Percentiles rank a stretch among this genome's conserved stretches.
phyloP scores from a whole-genome alignment of 2,888 invertebrate genomes.

The Phengaris arion region DNA sequence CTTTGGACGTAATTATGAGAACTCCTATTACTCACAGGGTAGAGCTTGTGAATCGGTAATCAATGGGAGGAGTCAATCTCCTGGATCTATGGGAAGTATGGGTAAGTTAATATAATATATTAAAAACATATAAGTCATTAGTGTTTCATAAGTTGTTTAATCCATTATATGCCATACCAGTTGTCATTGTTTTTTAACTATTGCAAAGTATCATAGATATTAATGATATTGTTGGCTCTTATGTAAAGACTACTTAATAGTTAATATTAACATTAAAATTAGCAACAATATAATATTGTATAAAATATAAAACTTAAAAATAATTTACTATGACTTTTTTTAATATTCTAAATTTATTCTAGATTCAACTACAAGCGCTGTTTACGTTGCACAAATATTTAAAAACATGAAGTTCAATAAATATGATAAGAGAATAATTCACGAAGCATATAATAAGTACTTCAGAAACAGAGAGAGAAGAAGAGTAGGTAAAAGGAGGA shows the following conservation, averaged over 20 bases:
- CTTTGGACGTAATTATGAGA: constrained; percentile 46
- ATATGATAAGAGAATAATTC: constrained; percentile 53
- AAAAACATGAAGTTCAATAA: constrained; percentile 53
- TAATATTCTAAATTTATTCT: constrained; percentile 40
- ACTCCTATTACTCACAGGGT: constrained; percentile 44
- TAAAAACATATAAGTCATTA: background rate
- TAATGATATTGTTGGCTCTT: no score
- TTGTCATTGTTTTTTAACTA: no score
- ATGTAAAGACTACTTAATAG: no score
- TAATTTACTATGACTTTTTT: background rate
- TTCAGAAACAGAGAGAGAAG: constrained; percentile 48
- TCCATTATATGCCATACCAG: background rate
- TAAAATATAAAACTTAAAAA: background rate
- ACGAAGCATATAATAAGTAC: constrained; percentile 51
- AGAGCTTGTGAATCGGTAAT: constrained; percentile 51
- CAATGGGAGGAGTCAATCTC: constrained; percentile 57
- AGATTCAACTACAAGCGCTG: constrained; percentile 59
- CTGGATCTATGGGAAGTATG: constrained; percentile 59
- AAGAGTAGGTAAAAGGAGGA: constrained; percentile 55
- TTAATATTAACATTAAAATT: no score
- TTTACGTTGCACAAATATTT: constrained; percentile 55
- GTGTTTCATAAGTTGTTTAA: background rate
- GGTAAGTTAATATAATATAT: constrained; percentile 45
- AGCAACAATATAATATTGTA: no score
- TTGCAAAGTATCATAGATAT: no score